phyloP scores from a whole-genome alignment of 2,888 invertebrate genomes.

The Meteorus cinctellus region DNA sequence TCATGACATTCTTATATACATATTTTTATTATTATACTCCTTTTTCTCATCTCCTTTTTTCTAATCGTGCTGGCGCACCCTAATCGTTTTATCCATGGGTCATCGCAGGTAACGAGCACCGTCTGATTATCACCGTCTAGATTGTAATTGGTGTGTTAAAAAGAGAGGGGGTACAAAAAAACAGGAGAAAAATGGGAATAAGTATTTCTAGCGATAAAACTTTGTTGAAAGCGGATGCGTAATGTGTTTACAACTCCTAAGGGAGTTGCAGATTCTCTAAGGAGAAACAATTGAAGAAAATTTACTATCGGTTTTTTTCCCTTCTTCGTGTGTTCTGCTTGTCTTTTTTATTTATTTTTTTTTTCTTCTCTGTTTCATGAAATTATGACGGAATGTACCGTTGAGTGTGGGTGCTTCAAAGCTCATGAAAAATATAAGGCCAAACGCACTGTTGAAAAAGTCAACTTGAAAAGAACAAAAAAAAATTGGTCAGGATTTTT shows the following conservation, averaged over 20 bases:
- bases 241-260: conserved; percentile 23
- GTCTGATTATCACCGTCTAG: conserved; percentile 20
- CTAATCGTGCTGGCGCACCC: conserved; percentile 25
- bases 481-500: neutral
- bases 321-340: neutral
- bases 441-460: neutral
- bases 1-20: conserved; percentile 27
- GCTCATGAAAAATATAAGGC: neutral
- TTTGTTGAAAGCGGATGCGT: conserved; percentile 20
- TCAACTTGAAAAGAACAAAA: neutral
- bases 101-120: conserved; percentile 36
- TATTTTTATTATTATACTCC: neutral
- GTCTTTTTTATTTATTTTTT: neutral
- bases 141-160: conserved; percentile 12
- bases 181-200: conserved; percentile 6
- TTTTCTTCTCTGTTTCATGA: neutral
- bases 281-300: neutral
- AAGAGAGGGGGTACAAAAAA: neutral
- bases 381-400: neutral
- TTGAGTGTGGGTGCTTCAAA: neutral
- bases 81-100: conserved; percentile 30
- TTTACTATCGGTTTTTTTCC: neutral
- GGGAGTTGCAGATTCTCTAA: neutral
- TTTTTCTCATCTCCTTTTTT: neutral
- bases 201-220: neutral